Conservation (phyloP, 2,888 invertebrate species). For the Protophormia terraenovae region DNA sequence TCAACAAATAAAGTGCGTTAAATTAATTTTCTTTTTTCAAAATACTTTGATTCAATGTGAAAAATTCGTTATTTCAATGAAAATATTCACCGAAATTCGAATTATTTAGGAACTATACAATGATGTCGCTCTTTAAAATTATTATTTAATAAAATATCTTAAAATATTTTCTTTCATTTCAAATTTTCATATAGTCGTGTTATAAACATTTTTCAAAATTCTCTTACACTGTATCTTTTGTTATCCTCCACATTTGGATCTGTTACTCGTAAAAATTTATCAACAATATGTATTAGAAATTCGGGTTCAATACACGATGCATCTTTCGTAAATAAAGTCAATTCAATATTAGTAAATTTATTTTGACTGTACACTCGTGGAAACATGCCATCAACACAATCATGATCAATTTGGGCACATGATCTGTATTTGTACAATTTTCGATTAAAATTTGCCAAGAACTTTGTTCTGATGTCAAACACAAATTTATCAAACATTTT, state of each 20-base stretch:
- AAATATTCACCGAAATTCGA: too few relatives aligned
- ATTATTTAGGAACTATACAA: too few relatives aligned
- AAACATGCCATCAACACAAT: constrained; percentile 74
- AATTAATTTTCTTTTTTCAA: too few relatives aligned
- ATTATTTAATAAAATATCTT: too few relatives aligned
- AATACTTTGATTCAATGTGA: too few relatives aligned
- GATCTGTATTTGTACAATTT: constrained; percentile 67
- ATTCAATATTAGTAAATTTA: constrained; percentile 69
- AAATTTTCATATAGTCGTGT: too few relatives aligned
- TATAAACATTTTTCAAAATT: neutral
- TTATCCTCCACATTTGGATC: constrained; percentile 81
- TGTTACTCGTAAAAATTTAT: constrained; percentile 83
- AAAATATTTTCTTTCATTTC: too few relatives aligned
- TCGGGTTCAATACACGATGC: constrained; percentile 76
- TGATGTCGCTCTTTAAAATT: too few relatives aligned
- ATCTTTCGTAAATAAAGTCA: constrained; percentile 70
- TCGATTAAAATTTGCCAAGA: constrained; percentile 63
- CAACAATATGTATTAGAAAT: constrained; percentile 83
- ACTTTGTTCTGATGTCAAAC: constrained; percentile 64
- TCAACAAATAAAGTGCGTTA: too few relatives aligned
- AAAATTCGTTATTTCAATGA: too few relatives aligned
- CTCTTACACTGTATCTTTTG: constrained; percentile 72
- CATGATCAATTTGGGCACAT: constrained; percentile 68
- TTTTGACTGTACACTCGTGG: constrained; percentile 73
- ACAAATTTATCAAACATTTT: constrained; percentile 71